phyloP scores from a whole-genome alignment of 2,113 vertebrate genomes.

The Peucedramus taeniatus region DNA sequence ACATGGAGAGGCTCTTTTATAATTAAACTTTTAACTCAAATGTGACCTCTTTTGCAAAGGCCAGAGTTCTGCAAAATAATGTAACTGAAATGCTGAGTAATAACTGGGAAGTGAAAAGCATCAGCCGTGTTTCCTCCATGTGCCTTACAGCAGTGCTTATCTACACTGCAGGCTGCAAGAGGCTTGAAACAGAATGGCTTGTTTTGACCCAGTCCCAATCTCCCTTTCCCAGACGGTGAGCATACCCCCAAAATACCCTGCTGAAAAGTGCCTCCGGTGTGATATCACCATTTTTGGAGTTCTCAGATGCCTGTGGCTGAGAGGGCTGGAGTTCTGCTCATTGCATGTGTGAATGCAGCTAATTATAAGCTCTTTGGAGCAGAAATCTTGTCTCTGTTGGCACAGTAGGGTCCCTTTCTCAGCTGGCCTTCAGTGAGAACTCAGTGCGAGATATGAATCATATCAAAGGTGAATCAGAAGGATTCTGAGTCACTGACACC shows the following conservation, averaged over 20 bases:
- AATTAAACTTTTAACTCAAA: neutral
- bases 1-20: neutral
- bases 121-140: neutral
- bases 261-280: neutral
- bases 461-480: neutral
- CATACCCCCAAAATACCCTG: neutral
- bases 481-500: neutral
- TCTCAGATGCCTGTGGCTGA: neutral
- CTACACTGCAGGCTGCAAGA: neutral
- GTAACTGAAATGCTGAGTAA: neutral
- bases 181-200: neutral
- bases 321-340: neutral
- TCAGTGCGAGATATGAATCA: neutral
- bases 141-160: conserved; percentile 5
- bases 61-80: neutral
- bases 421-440: neutral
- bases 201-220: neutral
- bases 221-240: neutral
- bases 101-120: neutral
- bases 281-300: neutral
- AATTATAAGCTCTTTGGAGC: neutral
- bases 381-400: neutral
- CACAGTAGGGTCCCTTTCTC: neutral
- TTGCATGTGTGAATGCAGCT: neutral
- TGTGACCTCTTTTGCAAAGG: neutral